phyloP scores from a whole-genome alignment of 2,888 invertebrate species.

The Drosophila birchii region DNA sequence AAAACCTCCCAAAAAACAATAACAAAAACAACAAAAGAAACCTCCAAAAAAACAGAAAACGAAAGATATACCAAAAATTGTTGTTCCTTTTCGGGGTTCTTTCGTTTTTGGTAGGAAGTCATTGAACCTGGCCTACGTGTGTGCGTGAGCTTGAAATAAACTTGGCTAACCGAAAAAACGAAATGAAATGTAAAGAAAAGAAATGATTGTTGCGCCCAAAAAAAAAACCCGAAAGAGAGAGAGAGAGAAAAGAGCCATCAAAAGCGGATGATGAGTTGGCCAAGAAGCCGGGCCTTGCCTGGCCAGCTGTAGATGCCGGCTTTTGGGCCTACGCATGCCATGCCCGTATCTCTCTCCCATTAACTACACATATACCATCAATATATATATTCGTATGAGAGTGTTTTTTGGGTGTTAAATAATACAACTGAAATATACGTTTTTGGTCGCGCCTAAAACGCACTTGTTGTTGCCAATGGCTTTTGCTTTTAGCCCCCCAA shows the following conservation, averaged over 20 bases:
- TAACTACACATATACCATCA: slow-evolving; percentile 3
- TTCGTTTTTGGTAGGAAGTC: slow-evolving; percentile 74
- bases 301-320: slow-evolving; percentile 42
- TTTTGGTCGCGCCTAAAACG: slow-evolving; percentile 62
- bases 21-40: slow-evolving; percentile 53
- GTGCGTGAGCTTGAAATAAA: slow-evolving; percentile 76
- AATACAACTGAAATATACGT: slow-evolving; percentile 46
- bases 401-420: slow-evolving; percentile 65
- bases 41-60: slow-evolving; percentile 56
- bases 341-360: slow-evolving; percentile 26
- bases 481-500: slow-evolving; percentile 46
- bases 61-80: slow-evolving; percentile 52
- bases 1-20: slow-evolving; percentile 47
- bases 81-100: slow-evolving; percentile 50
- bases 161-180: slow-evolving; percentile 64
- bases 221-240: slow-evolving; percentile 43
- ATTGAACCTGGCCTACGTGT: slow-evolving; percentile 76
- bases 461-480: slow-evolving; percentile 55
- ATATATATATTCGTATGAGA: slow-evolving; percentile 12
- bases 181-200: slow-evolving; percentile 65
- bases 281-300: slow-evolving; percentile 37
- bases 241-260: slow-evolving; percentile 49
- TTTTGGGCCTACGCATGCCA: slow-evolving; percentile 42
- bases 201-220: slow-evolving; percentile 60
- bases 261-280: slow-evolving; percentile 56